Evolutionary conservation across 2,888 invertebrate species (phyloP).

Genomic region (Odontocerum albicorne): DNA sequence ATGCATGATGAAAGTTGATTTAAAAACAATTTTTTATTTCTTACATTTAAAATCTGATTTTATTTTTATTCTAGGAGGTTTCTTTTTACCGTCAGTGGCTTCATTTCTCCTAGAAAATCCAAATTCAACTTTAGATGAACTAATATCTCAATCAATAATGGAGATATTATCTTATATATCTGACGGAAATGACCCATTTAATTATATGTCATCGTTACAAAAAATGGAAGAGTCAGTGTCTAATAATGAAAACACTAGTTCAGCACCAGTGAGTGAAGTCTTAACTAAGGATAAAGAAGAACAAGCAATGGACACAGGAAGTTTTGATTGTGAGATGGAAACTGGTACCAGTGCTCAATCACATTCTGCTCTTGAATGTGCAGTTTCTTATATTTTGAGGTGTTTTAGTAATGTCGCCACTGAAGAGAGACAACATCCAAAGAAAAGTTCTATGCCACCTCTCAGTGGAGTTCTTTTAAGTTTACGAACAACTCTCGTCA

Average conservation of each 20-base stretch:
- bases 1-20: too few species aligned
- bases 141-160: conserved; percentile 67
- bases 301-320: not conserved
- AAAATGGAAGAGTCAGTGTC: not conserved
- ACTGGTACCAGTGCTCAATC: not conserved
- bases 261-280: too few species aligned
- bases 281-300: not conserved
- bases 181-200: conserved; percentile 59
- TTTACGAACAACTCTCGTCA: conserved; percentile 57
- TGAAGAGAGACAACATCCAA: conserved; percentile 76
- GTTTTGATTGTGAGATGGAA: not conserved
- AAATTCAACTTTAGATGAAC: conserved; percentile 53
- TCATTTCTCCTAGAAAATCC: conserved; percentile 58
- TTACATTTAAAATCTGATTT: too few species aligned
- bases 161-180: conserved; percentile 63
- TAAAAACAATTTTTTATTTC: too few species aligned
- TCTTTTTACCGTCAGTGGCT: conserved; percentile 61
- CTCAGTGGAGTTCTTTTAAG: conserved; percentile 63
- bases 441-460: conserved; percentile 74
- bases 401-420: conserved; percentile 68
- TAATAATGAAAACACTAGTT: not conserved
- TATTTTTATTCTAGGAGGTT: conserved; percentile 46
- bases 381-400: conserved; percentile 25
- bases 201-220: conserved; percentile 39
- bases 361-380: conserved; percentile 3